Evolutionary conservation across 2,888 invertebrate genomes (phyloP), one percentile per base, ranked within the genome.

Genomic region (Brachyptera risi): DNA sequence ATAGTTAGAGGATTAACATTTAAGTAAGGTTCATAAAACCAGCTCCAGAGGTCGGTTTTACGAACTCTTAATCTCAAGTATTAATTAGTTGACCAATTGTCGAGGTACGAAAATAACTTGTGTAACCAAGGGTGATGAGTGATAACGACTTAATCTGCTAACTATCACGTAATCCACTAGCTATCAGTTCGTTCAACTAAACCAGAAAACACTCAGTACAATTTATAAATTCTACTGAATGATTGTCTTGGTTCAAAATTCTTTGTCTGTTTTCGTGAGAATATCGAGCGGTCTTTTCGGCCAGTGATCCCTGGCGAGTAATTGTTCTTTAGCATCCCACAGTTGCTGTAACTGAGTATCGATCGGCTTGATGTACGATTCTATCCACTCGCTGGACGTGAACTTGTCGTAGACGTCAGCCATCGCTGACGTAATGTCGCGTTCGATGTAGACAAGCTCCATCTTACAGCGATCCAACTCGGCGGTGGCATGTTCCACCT

Each of bases 241-340:
- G n/a, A n/a, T 44, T 44, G 5, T 44, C 21, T n/a, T 11, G 19
- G 47, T 13, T 27, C 21, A 51, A 17, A 51, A 51, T 21, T 51
- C 51, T 11, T 51, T 56, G 15, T 63, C 59, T 40, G 59, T 63
- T 24, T 63, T 59, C 27, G 37, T 31, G 11, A 56, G 15, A 26
- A 62, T 63, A 15, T 68, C 67, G n/a, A 79, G 68, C 3, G 83
- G 83, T 68, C 82, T 73, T 62, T 78, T 74, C 1, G 81, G 80
- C 83, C 83, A 83, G 19, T 73, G 69, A 50, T 73, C 74, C 63
- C 72, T 77, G 5, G 73, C 70, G 17, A 81, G 69, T 60, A 83
- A 71, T 62, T 71, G 75, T 60, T 79, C 74, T 60, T 74, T 76
- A 19, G 74, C 74, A 17, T 74, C 71, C 71, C 73, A 74, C 37